These are phyloP conservation scores for Mirounga angustirostris DNA, from an alignment of 2,113 vertebrate genomes.

Conservation along the genomic window DNA sequence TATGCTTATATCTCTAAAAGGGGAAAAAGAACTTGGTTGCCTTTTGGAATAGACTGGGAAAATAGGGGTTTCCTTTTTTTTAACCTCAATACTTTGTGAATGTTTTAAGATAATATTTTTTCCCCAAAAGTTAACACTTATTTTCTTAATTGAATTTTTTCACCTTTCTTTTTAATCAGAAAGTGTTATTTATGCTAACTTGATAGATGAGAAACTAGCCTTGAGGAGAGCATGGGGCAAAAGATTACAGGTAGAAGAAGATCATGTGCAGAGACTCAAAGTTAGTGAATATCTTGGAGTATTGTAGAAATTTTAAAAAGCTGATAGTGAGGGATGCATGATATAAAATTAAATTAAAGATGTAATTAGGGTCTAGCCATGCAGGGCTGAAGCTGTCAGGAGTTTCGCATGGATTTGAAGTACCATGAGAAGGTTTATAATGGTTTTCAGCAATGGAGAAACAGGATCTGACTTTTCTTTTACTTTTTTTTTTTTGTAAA, in stretches of 20 bases:
- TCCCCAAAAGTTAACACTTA: not conserved
- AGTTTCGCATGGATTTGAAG: not conserved
- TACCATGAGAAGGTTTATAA: not conserved
- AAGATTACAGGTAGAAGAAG: not conserved
- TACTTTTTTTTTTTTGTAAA: not conserved
- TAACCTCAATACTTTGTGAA: not conserved
- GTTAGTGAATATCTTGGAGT: not conserved
- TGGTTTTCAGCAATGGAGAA: not conserved
- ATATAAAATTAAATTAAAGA: not conserved
- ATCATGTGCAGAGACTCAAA: not conserved
- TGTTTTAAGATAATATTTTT: not conserved
- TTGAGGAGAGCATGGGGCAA: not conserved
- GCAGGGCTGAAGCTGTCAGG: not conserved
- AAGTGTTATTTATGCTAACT: not conserved
- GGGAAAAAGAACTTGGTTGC: not conserved
- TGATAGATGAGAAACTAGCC: not conserved
- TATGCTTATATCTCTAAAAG: not conserved
- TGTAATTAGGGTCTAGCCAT: not conserved
- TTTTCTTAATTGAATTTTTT: not conserved
- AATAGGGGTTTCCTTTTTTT: not conserved
- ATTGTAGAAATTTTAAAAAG: not conserved
- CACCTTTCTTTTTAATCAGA: not conserved
- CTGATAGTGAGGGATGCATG: not conserved
- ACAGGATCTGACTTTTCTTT: not conserved
- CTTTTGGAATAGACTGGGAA: not conserved